Percentiles rank a stretch among this genome's conserved stretches.
Evolutionary conservation across 2,797 vertebrate genomes (phyloP).

Genomic region (Rhodeus uyekii): DNA sequence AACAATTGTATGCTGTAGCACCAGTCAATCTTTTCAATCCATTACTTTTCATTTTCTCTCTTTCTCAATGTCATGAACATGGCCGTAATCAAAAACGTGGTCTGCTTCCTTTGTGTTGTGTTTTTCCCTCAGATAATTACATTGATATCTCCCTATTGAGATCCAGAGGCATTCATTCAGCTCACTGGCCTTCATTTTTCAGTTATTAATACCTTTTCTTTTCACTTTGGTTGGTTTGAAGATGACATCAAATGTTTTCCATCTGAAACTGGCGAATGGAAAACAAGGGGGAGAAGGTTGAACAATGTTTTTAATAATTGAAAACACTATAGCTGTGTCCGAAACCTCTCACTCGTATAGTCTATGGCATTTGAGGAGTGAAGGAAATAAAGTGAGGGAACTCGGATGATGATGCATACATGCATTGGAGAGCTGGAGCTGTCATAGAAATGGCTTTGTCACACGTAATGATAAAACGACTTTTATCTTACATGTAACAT

Average conservation of each 20-base stretch:
- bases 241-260: slow-evolving; percentile 21
- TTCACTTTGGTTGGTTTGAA: slow-evolving; percentile 22
- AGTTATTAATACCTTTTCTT: slow-evolving; percentile 28
- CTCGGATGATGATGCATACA: no score
- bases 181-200: slow-evolving; percentile 20
- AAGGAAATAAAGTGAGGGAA: no score
- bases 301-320: slow-evolving; percentile 18
- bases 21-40: neutral
- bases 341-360: no score
- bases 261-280: slow-evolving; percentile 9
- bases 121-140: slow-evolving; percentile 17
- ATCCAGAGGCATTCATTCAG: neutral
- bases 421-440: no score
- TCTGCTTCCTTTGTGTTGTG: neutral
- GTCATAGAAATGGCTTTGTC: no score
- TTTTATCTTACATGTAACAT: no score
- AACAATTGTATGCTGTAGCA: neutral
- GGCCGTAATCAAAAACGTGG: neutral
- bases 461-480: no score
- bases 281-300: slow-evolving; percentile 13
- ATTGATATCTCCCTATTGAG: slow-evolving; percentile 18
- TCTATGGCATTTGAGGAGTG: no score
- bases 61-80: neutral
- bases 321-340: neutral
- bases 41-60: neutral